Conservation (phyloP, 2,888 invertebrate genomes). For the Sipunculus nudus region DNA sequence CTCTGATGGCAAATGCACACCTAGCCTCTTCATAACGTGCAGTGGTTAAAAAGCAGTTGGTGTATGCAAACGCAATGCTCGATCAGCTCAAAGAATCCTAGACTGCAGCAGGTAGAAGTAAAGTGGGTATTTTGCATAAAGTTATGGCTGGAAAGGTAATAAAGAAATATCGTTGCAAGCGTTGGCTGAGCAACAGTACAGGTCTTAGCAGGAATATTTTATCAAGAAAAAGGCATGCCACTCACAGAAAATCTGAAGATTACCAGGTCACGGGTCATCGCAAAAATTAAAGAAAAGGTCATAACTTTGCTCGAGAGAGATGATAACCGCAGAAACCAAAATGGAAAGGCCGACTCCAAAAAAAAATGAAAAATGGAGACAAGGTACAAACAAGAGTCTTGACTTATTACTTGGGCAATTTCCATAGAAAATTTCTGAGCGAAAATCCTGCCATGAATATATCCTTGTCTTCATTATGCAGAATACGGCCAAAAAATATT, state of each 20-base stretch:
- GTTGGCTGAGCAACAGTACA: background rate
- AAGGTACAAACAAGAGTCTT: too few species aligned
- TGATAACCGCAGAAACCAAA: slow-evolving; percentile 23
- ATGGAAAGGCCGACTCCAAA: slow-evolving; percentile 27
- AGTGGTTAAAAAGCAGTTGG: background rate
- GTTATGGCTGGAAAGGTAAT: slow-evolving; percentile 14
- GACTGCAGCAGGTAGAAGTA: too few species aligned
- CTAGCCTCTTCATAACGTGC: background rate
- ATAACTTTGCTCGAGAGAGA: slow-evolving; percentile 26
- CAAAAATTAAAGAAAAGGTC: too few species aligned
- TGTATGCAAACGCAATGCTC: too few species aligned
- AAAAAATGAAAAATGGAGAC: slow-evolving; percentile 18
- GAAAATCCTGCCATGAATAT: slow-evolving; percentile 15
- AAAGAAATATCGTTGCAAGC: slow-evolving; percentile 18
- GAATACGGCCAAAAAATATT: slow-evolving; percentile 14
- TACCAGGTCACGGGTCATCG: too few species aligned
- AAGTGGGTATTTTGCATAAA: background rate
- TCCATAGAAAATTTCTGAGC: slow-evolving; percentile 25
- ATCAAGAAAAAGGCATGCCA: background rate
- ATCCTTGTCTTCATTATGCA: slow-evolving; percentile 20
- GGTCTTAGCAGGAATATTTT: background rate
- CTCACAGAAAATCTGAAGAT: too few species aligned
- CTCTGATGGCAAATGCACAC: too few species aligned
- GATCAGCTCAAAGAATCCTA: too few species aligned
- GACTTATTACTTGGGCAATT: slow-evolving; percentile 28